Evolutionary conservation across 2,113 vertebrate genomes (phyloP), one percentile per base, ranked within the genome.

Genomic region (Pan paniscus): DNA sequence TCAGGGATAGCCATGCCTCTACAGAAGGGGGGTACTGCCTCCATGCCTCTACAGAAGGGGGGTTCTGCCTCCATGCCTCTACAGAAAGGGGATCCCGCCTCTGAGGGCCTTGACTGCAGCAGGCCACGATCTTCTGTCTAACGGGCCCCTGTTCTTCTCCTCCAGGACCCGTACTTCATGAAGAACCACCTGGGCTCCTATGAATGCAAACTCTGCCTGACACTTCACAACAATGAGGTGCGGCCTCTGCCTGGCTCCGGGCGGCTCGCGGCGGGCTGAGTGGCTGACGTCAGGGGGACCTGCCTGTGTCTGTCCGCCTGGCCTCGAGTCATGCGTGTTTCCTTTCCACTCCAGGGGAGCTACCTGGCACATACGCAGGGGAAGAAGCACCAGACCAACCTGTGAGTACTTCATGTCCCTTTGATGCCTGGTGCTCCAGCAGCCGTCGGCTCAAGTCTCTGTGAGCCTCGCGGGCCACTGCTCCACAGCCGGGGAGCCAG

Each of bases 131-230:
- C 25, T 7, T 5, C 7, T 0, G 1, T 70, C 35, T 97, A 4
- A 93, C 0, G 0, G 32, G 1, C 5, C 4, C 9, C 12, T 59
- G 0, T n/a, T 82, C 12, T 30, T 64, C 5, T 46, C 55, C 40
- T 23, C 12, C 72, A 99, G 99, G 99, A 99, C 57, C 99, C 99
- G 0, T 99, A 99, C 89, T 99, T 99, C 97, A 99, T 99, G 99
- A 99, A 99, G 92, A 99, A 99, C 96, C 99, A 99, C 94, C 98
- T 99, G 98, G 99, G 99, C 20, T 99, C 99, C 0, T 99, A 99
- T 0, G 99, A 99, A 88, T 99, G 99, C 97, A 99, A 99, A 97
- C 99, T 99, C 35, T 99, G 99, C 96, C 98, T 99, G 88, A 99
- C 99, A 0, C 99, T 99, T 59, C 99, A 99, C 97, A 99, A 99